phyloP scores from a whole-genome alignment of 2,888 invertebrate genomes.

The Acleris literana region DNA sequence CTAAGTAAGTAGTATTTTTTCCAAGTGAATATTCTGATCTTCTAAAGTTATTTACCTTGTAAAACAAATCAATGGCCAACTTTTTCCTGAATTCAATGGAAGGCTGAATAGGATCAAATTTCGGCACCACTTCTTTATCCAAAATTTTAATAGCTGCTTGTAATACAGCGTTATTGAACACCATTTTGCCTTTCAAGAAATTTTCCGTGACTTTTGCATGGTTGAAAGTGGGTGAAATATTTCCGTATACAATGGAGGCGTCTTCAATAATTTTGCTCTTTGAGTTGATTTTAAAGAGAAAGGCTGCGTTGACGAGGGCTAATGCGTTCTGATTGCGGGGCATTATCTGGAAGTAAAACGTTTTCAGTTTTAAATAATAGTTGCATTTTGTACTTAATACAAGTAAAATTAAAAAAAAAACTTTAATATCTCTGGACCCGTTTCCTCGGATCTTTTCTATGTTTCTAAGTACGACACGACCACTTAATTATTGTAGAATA shows the following conservation, averaged over 20 bases:
- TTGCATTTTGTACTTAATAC: too few relatives aligned
- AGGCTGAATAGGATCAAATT: slow-evolving; percentile 85
- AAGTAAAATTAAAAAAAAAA: too few relatives aligned
- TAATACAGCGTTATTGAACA: slow-evolving; percentile 66
- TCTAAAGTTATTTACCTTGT: slow-evolving; percentile 85
- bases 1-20: too few relatives aligned
- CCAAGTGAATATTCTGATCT: too few relatives aligned
- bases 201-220: slow-evolving; percentile 85
- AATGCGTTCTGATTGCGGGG: slow-evolving; percentile 89
- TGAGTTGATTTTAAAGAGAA: slow-evolving; percentile 82
- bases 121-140: slow-evolving; percentile 85
- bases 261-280: slow-evolving; percentile 52
- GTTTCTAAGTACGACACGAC: too few relatives aligned
- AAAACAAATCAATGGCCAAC: slow-evolving; percentile 89
- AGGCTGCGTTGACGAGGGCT: slow-evolving; percentile 90
- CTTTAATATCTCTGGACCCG: too few relatives aligned
- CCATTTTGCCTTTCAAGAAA: slow-evolving; percentile 71
- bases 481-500: too few relatives aligned
- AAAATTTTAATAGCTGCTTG: slow-evolving; percentile 80
- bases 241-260: slow-evolving; percentile 86
- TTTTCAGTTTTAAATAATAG: not conserved
- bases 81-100: slow-evolving; percentile 87
- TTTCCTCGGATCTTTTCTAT: too few relatives aligned
- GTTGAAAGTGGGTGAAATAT: slow-evolving; percentile 81
- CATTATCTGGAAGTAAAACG: slow-evolving; percentile 83